These are phyloP conservation scores for Acanthisitta chloris DNA, from an alignment of 2,113 vertebrate genomes.

Conservation along the genomic window DNA sequence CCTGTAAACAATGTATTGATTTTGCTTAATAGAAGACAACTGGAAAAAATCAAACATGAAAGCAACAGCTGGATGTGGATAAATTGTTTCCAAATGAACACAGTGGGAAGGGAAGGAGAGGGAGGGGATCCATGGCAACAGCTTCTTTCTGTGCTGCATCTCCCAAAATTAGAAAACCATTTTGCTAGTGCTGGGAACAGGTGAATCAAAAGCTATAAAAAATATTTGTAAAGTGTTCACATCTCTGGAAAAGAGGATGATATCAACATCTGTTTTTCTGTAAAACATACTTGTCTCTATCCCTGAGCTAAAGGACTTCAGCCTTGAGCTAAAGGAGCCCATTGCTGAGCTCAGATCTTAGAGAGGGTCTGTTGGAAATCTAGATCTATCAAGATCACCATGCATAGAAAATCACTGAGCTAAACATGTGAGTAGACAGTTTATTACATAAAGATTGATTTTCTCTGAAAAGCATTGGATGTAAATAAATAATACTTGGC, in stretches of 20 bases:
- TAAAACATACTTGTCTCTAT: background rate
- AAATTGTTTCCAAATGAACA: background rate
- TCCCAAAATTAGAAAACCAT: background rate
- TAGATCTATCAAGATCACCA: background rate
- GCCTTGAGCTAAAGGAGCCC: background rate
- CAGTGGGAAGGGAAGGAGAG: background rate
- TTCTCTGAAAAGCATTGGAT: background rate
- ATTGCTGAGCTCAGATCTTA: background rate
- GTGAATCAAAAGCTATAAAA: background rate
- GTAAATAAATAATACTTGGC: background rate
- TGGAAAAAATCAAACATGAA: background rate
- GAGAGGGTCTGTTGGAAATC: background rate
- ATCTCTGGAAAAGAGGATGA: background rate
- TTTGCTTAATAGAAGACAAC: background rate
- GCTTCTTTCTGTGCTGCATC: background rate
- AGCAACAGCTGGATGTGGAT: background rate
- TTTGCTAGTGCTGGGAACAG: background rate
- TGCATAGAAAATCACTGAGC: background rate
- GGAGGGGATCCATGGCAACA: slow-evolving; percentile 12
- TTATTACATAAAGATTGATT: slow-evolving; percentile 12
- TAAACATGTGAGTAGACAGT: background rate
- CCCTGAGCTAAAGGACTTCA: background rate
- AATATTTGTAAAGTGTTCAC: background rate
- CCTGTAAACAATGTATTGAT: background rate
- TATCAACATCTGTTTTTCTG: background rate